These are phyloP conservation scores for Sakesphorus luctuosus DNA, from an alignment of 2,113 vertebrate species.

Conservation along the genomic window DNA sequence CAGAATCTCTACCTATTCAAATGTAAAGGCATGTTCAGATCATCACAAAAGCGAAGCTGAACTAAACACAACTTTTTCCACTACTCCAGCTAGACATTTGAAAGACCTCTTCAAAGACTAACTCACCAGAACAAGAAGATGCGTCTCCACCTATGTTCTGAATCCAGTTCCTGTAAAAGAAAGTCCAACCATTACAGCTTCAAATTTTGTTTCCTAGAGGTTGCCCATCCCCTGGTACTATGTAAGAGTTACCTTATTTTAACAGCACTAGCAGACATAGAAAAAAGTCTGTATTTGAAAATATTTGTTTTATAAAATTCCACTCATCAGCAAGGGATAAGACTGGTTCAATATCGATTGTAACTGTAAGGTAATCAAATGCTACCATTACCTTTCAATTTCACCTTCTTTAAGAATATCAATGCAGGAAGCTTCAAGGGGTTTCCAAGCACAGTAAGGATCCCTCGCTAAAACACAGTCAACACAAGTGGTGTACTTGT, in stretches of 20 bases:
- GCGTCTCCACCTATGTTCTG: constrained; percentile 88
- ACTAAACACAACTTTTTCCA: background rate
- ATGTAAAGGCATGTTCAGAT: background rate
- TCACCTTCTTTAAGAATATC: constrained; percentile 70
- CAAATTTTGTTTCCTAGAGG: background rate
- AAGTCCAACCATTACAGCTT: constrained; percentile 10
- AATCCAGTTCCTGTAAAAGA: constrained; percentile 82
- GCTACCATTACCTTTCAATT: constrained; percentile 67
- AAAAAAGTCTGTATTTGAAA: background rate
- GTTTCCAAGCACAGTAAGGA: constrained; percentile 94
- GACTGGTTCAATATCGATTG: background rate
- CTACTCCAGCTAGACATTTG: background rate
- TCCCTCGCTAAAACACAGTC: constrained; percentile 92
- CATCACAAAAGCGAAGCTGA: background rate
- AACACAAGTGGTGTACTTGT: constrained; percentile 83
- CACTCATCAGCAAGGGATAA: background rate
- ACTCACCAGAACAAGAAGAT: constrained; percentile 83
- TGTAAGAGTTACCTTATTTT: background rate
- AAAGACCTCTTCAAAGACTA: background rate
- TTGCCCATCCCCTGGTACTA: background rate
- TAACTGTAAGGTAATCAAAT: background rate
- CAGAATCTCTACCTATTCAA: background rate
- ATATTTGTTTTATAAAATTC: background rate
- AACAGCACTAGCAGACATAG: background rate
- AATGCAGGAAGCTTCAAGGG: constrained; percentile 67